phyloP scores from a whole-genome alignment of 2,888 invertebrate genomes.

The Andrena trimmerana region DNA sequence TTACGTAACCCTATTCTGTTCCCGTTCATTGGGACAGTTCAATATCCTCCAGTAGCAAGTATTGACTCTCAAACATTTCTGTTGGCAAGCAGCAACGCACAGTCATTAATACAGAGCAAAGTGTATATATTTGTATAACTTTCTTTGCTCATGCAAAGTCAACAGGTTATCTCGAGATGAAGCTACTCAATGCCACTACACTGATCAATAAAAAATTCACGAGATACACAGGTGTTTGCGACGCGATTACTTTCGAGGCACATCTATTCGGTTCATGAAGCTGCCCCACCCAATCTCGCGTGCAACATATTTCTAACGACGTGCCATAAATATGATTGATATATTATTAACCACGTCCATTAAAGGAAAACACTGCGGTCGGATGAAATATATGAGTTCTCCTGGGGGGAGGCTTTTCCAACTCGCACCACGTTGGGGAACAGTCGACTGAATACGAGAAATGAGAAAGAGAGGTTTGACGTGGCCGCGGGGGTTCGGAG shows the following conservation, averaged over 20 bases:
- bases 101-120: background rate
- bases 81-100: too few species aligned
- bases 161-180: background rate
- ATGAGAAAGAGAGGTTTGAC: constrained; percentile 53
- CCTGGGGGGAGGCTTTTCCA: constrained; percentile 62
- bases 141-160: background rate
- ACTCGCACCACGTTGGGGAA: constrained; percentile 42
- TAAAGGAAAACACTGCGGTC: constrained; percentile 77
- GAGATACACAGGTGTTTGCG: constrained; percentile 4
- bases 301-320: constrained; percentile 45
- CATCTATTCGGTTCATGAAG: background rate
- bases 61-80: too few species aligned
- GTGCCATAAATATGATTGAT: constrained; percentile 81
- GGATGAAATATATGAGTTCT: constrained; percentile 79
- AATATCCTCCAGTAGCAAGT: background rate
- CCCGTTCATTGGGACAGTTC: background rate
- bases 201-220: background rate
- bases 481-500: constrained; percentile 51
- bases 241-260: constrained; percentile 22
- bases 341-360: constrained; percentile 82
- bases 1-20: constrained; percentile 34
- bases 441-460: constrained; percentile 60
- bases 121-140: background rate
- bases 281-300: background rate
- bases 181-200: background rate